phyloP scores from a whole-genome alignment of 1,140 invertebrate species.

The Conus betulinus region DNA sequence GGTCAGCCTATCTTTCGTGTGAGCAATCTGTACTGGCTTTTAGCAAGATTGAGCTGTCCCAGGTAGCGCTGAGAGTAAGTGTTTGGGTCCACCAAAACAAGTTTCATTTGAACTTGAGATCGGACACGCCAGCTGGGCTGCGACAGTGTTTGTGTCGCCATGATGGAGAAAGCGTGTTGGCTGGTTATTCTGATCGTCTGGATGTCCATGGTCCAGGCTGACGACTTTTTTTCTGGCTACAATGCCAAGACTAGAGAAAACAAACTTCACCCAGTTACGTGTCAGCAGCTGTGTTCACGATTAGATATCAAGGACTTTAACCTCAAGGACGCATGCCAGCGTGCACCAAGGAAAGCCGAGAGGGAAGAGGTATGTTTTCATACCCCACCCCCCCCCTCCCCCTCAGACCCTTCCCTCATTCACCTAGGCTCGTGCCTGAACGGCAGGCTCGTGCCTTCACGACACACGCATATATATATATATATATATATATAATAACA shows the following conservation, averaged over 20 bases:
- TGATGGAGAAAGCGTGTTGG: conserved; percentile 4
- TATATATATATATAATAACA: too few species aligned
- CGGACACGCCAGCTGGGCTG: not conserved
- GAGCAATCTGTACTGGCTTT: too few species aligned
- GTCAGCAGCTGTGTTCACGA: not conserved
- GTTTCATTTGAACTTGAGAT: too few species aligned
- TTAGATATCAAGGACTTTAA: not conserved
- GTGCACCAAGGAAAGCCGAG: not conserved
- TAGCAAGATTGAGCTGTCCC: too few species aligned
- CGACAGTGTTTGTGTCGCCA: conserved; percentile 10
- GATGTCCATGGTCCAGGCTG: not conserved
- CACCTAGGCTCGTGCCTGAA: too few species aligned
- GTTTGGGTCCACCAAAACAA: too few species aligned
- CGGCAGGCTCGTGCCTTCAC: too few species aligned
- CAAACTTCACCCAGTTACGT: not conserved
- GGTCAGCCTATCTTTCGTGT: too few species aligned
- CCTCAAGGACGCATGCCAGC: not conserved
- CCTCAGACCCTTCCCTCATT: too few species aligned
- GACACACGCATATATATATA: too few species aligned
- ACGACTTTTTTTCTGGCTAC: not conserved
- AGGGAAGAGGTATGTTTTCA: not conserved
- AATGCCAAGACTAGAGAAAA: not conserved
- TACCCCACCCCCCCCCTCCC: too few species aligned
- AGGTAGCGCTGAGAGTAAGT: too few species aligned
- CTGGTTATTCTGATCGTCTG: not conserved